Base-by-base conservation (phyloP, 2,888 invertebrate genomes). In the Harmothoe impar region DNA sequence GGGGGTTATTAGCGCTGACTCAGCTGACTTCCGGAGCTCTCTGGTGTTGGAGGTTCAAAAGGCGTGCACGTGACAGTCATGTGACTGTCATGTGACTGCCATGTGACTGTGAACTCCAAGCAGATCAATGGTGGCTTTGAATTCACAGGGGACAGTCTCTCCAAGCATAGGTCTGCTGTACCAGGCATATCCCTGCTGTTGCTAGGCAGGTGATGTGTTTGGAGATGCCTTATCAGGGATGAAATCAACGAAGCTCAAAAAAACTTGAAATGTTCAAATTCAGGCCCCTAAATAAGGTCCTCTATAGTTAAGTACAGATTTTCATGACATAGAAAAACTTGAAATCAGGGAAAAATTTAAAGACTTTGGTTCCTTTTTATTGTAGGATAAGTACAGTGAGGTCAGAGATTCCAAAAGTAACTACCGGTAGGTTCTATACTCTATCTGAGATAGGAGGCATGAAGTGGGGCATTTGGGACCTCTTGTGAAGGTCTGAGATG, bases 31-130 rank as follows among this genome's bases (percentile, higher is more conserved):
- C 72, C 72, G 72, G n/a, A 29, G 72, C 72, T 72, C 72, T 72
- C 72, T 29, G 29, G 31, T 17, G 72, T 29, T 17, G 72, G 29
- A 72, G 29, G 72, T 72, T 72, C 72, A 72, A 72, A 72, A 72
- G 72, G 29, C 31, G 29, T 3, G 20, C 72, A 29, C n/a, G 25
- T 72, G 10, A 23, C 31, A 72, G 72, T 29, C 29, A 12, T 25
- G 29, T 72, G 72, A 72, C 72, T 29, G 72, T 72, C 72, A 72
- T 72, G 72, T 68, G 68, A 68, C 54, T 52, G 12, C 17, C 54
- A 52, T 17, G 54, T 62, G 62, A 62, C 72, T 72, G 15, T 29
- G 72, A 72, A n/a, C 72, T 72, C 72, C 43, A 72, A 72, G 15
- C 29, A 15, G 29, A 72, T 72, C 72, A 72, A 29, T 72, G 72